Conservation (phyloP, 2,888 invertebrate species). For the Tachina grossa region DNA sequence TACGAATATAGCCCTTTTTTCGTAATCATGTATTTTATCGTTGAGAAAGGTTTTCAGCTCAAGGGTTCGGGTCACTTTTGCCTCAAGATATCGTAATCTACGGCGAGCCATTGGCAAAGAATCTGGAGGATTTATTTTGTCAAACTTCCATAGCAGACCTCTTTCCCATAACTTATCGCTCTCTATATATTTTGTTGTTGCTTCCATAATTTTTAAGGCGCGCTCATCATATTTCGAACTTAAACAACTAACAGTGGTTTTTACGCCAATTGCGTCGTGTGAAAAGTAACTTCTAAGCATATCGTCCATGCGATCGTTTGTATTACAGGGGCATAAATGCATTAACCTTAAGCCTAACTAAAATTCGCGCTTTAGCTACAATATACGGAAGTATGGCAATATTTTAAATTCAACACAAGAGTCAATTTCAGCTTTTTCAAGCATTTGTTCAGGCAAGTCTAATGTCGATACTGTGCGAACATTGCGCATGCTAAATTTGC, state of each 20-base stretch:
- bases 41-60: neutral
- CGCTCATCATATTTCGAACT: too few species aligned
- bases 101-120: neutral
- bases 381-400: neutral
- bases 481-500: neutral
- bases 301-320: neutral
- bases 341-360: neutral
- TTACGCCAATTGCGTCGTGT: too few species aligned
- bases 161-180: neutral
- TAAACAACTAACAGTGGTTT: too few species aligned
- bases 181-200: neutral
- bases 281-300: neutral
- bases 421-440: neutral
- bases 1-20: neutral
- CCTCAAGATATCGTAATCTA: neutral
- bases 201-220: neutral
- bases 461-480: neutral
- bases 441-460: neutral
- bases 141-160: neutral
- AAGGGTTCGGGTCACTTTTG: neutral
- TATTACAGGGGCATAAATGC: neutral
- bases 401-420: neutral
- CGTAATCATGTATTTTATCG: neutral
- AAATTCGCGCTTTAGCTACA: neutral
- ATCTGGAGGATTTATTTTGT: neutral